Conservation (phyloP, 2,888 invertebrate species). For the Schrankia costaestrigalis region DNA sequence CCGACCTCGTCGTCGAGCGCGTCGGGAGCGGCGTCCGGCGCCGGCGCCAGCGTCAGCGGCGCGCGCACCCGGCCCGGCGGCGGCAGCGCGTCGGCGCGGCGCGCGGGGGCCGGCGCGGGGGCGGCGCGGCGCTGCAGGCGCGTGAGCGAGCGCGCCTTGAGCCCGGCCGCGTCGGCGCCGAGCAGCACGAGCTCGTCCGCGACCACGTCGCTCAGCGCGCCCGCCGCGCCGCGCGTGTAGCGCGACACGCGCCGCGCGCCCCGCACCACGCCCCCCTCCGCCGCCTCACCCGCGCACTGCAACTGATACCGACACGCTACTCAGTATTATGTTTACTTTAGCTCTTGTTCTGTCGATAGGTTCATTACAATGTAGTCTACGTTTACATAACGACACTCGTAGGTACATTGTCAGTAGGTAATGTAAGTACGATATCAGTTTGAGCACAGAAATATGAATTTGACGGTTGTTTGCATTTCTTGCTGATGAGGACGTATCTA, state of each 20-base stretch:
- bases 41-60: conserved; percentile 11
- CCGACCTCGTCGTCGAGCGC: conserved; percentile 5
- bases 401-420: too few species aligned
- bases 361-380: too few species aligned
- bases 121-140: conserved; percentile 11
- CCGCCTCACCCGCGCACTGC: conserved; percentile 29
- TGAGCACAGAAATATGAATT: too few species aligned
- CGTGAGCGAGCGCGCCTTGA: conserved; percentile 6
- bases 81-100: conserved; percentile 8
- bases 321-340: not conserved
- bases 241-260: conserved; percentile 47
- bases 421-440: too few species aligned
- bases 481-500: too few species aligned
- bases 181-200: conserved; percentile 50
- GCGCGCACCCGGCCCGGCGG: conserved; percentile 13
- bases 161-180: conserved; percentile 29
- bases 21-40: conserved; percentile 11
- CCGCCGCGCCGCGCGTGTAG: conserved; percentile 35
- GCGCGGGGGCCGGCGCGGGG: conserved; percentile 23
- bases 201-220: conserved; percentile 38
- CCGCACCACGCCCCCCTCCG: conserved; percentile 9
- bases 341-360: too few species aligned
- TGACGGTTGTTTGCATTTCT: too few species aligned
- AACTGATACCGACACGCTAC: conserved; percentile 2
- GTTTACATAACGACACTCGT: too few species aligned